Conservation (phyloP, 2,113 vertebrate genomes). For the Vombatus ursinus region DNA sequence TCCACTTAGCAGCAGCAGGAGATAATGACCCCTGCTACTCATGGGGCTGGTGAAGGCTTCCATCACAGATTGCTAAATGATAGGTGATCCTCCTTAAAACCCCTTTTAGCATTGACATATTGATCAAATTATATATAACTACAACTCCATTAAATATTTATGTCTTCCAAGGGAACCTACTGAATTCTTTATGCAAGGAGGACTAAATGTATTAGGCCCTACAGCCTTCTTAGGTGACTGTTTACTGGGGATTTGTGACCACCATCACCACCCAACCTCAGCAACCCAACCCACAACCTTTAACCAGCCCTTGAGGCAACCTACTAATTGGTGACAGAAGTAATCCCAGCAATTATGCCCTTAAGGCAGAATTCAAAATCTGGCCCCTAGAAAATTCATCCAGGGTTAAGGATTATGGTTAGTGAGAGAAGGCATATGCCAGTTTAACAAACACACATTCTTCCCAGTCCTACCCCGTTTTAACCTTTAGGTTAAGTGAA, state of each 20-base stretch:
- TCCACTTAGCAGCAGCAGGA: background rate
- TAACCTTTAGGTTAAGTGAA: background rate
- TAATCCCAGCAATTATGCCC: background rate
- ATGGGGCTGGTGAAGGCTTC: background rate
- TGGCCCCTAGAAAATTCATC: background rate
- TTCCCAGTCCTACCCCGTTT: background rate
- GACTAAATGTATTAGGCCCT: background rate
- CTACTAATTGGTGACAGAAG: background rate
- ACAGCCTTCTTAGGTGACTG: slow-evolving; percentile 32
- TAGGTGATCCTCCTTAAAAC: slow-evolving; percentile 68
- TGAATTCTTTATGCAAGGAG: slow-evolving; percentile 51
- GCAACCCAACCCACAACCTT: background rate
- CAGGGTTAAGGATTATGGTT: background rate
- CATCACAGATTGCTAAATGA: background rate
- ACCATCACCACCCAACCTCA: background rate
- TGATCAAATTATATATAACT: slow-evolving; percentile 74
- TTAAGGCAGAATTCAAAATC: background rate
- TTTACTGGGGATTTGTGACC: rapidly evolving
- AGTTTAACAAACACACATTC: background rate
- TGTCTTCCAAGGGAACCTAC: slow-evolving; percentile 60
- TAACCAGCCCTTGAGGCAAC: background rate
- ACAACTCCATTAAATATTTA: slow-evolving; percentile 79
- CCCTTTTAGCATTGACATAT: slow-evolving; percentile 68
- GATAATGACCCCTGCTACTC: background rate
- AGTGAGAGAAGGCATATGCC: background rate